Conservation (phyloP, 2,888 invertebrate genomes). For the Conchocele bisecta region DNA sequence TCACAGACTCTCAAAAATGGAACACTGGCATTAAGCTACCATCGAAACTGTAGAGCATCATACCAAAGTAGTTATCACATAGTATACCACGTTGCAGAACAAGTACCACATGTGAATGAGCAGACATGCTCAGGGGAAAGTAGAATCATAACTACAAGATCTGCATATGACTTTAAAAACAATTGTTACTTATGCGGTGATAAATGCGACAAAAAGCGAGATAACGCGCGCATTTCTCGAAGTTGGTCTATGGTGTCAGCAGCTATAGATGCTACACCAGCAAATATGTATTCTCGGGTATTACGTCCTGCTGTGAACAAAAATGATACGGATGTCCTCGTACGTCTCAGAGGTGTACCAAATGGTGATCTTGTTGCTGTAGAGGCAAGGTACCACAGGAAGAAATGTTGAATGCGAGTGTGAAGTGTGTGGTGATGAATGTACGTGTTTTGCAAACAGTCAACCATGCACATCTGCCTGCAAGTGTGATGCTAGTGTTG, state of each 20-base stretch:
- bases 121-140: too few species aligned
- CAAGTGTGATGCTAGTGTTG: too few species aligned
- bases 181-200: conserved; percentile 20
- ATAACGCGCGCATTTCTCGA: background rate
- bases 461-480: too few species aligned
- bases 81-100: background rate
- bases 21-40: background rate
- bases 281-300: background rate
- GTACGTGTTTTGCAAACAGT: too few species aligned
- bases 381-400: conserved; percentile 16
- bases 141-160: too few species aligned
- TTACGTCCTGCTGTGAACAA: background rate
- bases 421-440: too few species aligned
- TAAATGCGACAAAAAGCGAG: conserved; percentile 7
- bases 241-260: conserved; percentile 3
- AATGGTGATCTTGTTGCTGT: conserved; percentile 21
- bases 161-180: background rate
- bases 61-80: background rate
- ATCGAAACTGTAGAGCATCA: background rate
- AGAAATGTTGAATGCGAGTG: conserved; percentile 20
- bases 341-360: background rate
- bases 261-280: background rate
- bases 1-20: background rate
- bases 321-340: background rate
- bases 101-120: background rate